Conservation (phyloP, 2,797 vertebrate species). For the Liparis tanakae region DNA sequence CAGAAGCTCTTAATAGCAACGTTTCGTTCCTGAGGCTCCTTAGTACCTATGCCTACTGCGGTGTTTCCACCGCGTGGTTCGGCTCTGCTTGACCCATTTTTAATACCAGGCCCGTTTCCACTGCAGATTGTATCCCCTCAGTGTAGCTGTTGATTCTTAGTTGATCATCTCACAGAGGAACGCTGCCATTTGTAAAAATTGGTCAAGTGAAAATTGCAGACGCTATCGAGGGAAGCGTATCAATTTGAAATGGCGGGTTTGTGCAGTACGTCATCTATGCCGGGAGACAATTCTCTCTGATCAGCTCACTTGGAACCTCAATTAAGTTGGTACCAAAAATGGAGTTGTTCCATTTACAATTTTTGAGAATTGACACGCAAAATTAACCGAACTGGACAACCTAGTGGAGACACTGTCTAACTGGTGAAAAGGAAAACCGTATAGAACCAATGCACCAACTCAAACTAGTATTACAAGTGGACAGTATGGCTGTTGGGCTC, state of each 20-base stretch:
- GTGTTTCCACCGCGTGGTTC: background rate
- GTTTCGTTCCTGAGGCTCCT: background rate
- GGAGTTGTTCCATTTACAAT: too few species aligned
- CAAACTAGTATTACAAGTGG: background rate
- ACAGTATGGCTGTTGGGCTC: slow-evolving; percentile 23
- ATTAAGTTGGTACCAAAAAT: too few species aligned
- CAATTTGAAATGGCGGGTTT: too few species aligned
- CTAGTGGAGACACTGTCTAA: background rate
- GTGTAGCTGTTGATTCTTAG: too few species aligned
- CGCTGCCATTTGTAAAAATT: too few species aligned
- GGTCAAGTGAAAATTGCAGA: too few species aligned
- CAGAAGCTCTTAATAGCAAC: background rate
- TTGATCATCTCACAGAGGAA: too few species aligned
- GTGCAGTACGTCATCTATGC: too few species aligned
- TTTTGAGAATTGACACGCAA: background rate
- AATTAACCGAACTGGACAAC: background rate
- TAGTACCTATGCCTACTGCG: background rate
- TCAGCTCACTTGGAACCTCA: too few species aligned
- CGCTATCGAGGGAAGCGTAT: too few species aligned
- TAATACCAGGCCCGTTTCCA: background rate
- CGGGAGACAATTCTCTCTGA: too few species aligned
- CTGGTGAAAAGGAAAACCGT: background rate
- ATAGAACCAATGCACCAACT: background rate
- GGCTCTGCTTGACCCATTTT: background rate
- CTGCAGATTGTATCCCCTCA: background rate